Evolutionary conservation across 1,140 invertebrate genomes (phyloP).

Genomic region (Branchinecta lindahli): DNA sequence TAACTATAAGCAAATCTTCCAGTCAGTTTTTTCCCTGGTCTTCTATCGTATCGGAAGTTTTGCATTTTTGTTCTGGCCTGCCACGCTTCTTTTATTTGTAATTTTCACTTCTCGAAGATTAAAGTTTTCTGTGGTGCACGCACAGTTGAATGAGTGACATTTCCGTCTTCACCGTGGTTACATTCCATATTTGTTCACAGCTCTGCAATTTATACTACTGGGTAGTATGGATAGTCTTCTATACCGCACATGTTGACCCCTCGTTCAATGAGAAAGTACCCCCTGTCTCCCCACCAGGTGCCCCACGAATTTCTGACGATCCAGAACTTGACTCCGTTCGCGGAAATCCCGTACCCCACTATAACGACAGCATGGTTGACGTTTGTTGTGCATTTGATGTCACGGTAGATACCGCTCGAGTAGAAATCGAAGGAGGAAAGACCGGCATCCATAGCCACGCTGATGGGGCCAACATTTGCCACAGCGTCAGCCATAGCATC

Average conservation of each 20-base stretch:
- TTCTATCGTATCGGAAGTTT: too few relatives aligned
- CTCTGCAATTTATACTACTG: constrained; percentile 16
- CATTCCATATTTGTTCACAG: too few relatives aligned
- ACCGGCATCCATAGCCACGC: constrained; percentile 18
- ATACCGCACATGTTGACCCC: constrained; percentile 34
- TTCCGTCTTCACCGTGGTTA: too few relatives aligned
- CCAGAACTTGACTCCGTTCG: constrained; percentile 35
- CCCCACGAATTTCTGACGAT: constrained; percentile 42
- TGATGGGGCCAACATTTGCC: constrained; percentile 16
- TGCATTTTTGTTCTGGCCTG: too few relatives aligned
- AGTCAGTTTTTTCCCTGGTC: too few relatives aligned
- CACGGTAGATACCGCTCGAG: neutral
- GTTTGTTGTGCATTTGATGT: constrained; percentile 15
- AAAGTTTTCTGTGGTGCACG: too few relatives aligned
- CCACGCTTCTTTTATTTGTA: too few relatives aligned
- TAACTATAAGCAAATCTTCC: too few relatives aligned
- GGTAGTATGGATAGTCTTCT: constrained; percentile 24
- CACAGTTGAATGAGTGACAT: too few relatives aligned
- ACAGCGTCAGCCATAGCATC: constrained; percentile 16
- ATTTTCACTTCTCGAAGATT: too few relatives aligned
- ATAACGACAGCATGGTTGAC: constrained; percentile 17
- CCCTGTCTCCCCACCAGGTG: constrained; percentile 31
- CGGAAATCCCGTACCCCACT: constrained; percentile 14
- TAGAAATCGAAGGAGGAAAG: constrained; percentile 5
- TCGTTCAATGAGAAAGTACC: constrained; percentile 33